Base-by-base conservation (phyloP, 2,888 invertebrate species). In the Aphodius granarius region DNA sequence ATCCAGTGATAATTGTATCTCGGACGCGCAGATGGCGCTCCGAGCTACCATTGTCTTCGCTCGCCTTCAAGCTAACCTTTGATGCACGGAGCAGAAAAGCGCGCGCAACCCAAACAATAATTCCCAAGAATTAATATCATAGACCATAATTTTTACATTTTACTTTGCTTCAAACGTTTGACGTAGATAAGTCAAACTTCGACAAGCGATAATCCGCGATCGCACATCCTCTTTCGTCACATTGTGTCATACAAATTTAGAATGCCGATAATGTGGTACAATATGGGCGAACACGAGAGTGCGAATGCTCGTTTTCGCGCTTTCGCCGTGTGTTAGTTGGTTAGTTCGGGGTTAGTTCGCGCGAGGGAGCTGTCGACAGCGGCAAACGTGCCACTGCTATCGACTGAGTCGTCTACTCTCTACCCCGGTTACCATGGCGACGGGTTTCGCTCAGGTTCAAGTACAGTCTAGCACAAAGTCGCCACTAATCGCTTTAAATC, bases 401-500 rank as follows among this genome's bases (percentile, higher is more conserved):
- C 85, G 85, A 85, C 85, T 84, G 83, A 81, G 81, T 82, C 82
- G 83, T 83, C 84, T 43, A 43, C 43, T 43, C 83, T 83, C 72
- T 63, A 66, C 75, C 19, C 70, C 23, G 64, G 84, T 84, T 81
- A 77, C 83, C 82, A 84, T 84, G 82, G 80, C 79, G 77, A 84
- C 83, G 82, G 82, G 82, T 80, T 79, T 82, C 83, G 80, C 83
- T 83, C 84, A 83, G 83, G 83, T 83, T 84, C 83, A 81, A 82
- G 84, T 84, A 84, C 84, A 84, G 84, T 84, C 84, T 83, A 81
- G 81, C 79, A 80, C 81, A 84, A 84, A 84, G 81, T 81, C 79
- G 73, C 72, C 73, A 72, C 76, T 80, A 80, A 80, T 79, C 79
- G 80, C 76, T 78, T 71, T 78, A 78, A 78, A 79, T 75, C 78